phyloP scores from a whole-genome alignment of 2,888 invertebrate species.

The Germaria angustata region DNA sequence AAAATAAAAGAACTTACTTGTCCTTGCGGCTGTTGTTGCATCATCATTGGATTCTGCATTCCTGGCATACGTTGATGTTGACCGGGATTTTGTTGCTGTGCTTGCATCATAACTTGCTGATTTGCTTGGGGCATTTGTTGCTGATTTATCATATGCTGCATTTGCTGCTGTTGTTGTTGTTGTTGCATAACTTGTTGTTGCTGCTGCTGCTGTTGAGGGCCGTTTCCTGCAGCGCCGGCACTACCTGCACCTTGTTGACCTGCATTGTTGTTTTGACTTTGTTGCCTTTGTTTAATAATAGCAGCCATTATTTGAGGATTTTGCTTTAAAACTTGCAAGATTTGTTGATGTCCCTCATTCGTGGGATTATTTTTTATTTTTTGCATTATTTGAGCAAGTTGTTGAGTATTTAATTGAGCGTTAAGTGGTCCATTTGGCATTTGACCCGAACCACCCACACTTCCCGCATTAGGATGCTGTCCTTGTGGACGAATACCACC shows the following conservation, averaged over 20 bases:
- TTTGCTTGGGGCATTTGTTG: conserved; percentile 74
- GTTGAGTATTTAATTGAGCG: conserved; percentile 81
- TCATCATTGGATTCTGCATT: conserved; percentile 78
- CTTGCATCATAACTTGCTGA: conserved; percentile 81
- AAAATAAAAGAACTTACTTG: conserved; percentile 74
- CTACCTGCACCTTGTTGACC: conserved; percentile 70
- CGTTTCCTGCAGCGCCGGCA: conserved; percentile 73
- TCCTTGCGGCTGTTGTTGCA: conserved; percentile 77
- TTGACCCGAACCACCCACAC: conserved; percentile 70
- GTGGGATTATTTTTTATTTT: conserved; percentile 94
- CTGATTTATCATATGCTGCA: conserved; percentile 79
- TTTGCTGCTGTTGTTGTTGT: conserved; percentile 81
- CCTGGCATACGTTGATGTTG: conserved; percentile 79
- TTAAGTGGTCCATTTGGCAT: conserved; percentile 75
- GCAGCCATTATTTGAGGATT: conserved; percentile 98
- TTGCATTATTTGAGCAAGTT: conserved; percentile 92
- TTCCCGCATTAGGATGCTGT: conserved; percentile 73
- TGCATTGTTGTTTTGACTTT: conserved; percentile 77
- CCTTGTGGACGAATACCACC: conserved; percentile 79
- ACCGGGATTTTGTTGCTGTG: conserved; percentile 77
- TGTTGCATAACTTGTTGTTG: conserved; percentile 72
- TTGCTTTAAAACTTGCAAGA: conserved; percentile 93
- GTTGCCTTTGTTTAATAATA: conserved; percentile 93
- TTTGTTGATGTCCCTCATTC: conserved; percentile 94
- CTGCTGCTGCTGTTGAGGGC: conserved; percentile 73